A percentile compares a stretch with the other conserved stretches of the same genome.
Evolutionary conservation across 2,113 vertebrate species (phyloP).

Genomic region (Sporophila hypoxantha): DNA sequence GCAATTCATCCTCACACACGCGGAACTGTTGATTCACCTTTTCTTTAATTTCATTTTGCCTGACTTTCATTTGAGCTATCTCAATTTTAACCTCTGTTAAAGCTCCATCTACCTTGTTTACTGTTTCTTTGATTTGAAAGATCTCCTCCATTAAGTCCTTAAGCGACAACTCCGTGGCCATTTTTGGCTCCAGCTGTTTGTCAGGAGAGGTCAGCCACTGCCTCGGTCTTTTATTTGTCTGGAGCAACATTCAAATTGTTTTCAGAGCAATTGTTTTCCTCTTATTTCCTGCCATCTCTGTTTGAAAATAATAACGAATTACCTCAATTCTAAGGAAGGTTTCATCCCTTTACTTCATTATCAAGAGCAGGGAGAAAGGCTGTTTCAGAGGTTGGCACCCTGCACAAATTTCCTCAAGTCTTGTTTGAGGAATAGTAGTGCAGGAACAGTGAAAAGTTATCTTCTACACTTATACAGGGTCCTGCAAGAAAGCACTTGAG

Average conservation of each 20-base stretch:
- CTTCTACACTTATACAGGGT: not conserved
- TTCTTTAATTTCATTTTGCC: slow-evolving; percentile 63
- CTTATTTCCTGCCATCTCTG: slow-evolving; percentile 20
- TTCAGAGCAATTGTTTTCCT: slow-evolving; percentile 48
- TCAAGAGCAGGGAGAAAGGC: not conserved
- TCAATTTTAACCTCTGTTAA: slow-evolving; percentile 65
- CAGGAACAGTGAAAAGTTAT: not conserved
- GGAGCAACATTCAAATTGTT: slow-evolving; percentile 57
- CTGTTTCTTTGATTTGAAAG: slow-evolving; percentile 63
- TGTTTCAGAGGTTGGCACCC: not conserved
- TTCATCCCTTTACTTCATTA: slow-evolving; percentile 37
- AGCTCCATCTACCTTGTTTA: slow-evolving; percentile 67
- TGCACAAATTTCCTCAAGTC: not conserved
- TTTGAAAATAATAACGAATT: slow-evolving; percentile 45
- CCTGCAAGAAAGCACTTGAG: not conserved
- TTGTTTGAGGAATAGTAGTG: not conserved
- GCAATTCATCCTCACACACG: slow-evolving; percentile 48
- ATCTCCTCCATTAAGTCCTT: slow-evolving; percentile 63
- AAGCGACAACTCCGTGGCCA: slow-evolving; percentile 21
- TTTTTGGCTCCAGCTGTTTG: slow-evolving; percentile 61
- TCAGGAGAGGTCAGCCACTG: slow-evolving; percentile 54
- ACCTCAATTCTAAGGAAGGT: slow-evolving; percentile 26
- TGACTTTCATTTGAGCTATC: slow-evolving; percentile 62
- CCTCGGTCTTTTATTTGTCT: slow-evolving; percentile 63
- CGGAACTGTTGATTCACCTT: slow-evolving; percentile 55